A percentile compares a stretch with the other conserved stretches of the same genome.
phyloP scores from a whole-genome alignment of 64 coral and sea anemone genomes.

The Stichodactyla mertensii region DNA sequence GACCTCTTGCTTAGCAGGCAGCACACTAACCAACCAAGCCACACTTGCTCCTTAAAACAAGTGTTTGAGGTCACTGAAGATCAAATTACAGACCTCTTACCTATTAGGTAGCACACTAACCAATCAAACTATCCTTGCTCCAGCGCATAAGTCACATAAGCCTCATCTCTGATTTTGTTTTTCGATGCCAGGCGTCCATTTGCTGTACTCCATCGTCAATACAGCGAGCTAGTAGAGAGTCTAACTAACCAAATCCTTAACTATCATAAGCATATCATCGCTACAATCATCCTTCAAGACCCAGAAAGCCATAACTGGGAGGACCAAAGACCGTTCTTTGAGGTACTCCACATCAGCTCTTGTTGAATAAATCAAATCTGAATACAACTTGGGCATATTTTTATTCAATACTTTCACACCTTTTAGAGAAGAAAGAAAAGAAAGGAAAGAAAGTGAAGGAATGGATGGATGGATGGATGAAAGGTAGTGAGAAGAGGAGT shows the following conservation, averaged over 20 bases:
- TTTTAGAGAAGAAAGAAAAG: too few species aligned
- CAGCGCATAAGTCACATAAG: too few species aligned
- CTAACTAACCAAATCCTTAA: conserved; percentile 69
- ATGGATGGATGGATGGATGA: too few species aligned
- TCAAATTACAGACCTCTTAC: too few species aligned
- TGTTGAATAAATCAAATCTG: neutral
- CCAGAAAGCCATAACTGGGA: conserved; percentile 86
- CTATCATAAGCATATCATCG: conserved; percentile 74
- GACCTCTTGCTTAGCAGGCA: too few species aligned
- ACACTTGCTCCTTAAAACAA: too few species aligned
- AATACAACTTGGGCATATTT: too few species aligned
- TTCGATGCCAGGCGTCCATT: conserved; percentile 59
- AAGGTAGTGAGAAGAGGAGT: neutral
- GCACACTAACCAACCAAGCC: too few species aligned
- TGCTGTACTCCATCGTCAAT: conserved; percentile 66
- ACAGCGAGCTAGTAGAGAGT: conserved; percentile 73
- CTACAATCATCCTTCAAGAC: conserved; percentile 79
- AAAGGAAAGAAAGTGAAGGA: too few species aligned
- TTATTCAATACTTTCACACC: too few species aligned
- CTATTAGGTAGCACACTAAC: neutral
- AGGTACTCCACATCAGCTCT: conserved; percentile 36
- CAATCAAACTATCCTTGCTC: neutral
- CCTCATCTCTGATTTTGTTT: neutral
- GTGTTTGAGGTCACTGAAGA: too few species aligned
- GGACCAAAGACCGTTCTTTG: conserved; percentile 85